Evolutionary conservation across 1,140 invertebrate species (phyloP).

Genomic region (Grapholita molesta): DNA sequence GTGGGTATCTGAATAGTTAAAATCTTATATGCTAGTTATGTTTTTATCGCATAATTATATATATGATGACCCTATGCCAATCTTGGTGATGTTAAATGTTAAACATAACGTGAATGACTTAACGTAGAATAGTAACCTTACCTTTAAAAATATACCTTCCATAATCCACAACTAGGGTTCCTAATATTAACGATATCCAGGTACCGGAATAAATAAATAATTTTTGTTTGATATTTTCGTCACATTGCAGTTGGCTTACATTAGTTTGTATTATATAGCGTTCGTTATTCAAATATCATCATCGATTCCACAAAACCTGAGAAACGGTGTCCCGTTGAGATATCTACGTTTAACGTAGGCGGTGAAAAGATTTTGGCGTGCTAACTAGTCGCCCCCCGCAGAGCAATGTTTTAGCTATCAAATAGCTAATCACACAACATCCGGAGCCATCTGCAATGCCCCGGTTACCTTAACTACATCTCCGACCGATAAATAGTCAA

Average conservation of each 20-base stretch:
- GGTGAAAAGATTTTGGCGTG: slow-evolving; percentile 50
- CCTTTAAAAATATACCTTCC: too few species aligned
- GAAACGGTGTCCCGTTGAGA: slow-evolving; percentile 16
- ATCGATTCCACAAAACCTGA: neutral
- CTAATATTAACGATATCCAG: too few species aligned
- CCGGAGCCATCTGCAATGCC: neutral
- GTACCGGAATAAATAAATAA: too few species aligned
- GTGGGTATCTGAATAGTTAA: too few species aligned
- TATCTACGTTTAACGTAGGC: slow-evolving; percentile 36
- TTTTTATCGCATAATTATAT: too few species aligned
- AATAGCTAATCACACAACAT: neutral
- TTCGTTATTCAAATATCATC: neutral
- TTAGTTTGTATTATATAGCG: neutral
- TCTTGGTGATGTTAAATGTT: too few species aligned
- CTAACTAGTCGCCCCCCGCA: slow-evolving; percentile 38
- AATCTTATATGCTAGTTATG: too few species aligned
- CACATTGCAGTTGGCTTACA: neutral
- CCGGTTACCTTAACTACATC: neutral
- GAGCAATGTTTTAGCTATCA: slow-evolving; percentile 28
- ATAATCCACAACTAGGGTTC: too few species aligned
- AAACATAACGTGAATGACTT: too few species aligned
- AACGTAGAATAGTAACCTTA: too few species aligned
- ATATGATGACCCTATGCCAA: too few species aligned
- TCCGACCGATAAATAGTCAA: slow-evolving; percentile 27
- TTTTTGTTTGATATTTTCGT: neutral